Evolutionary conservation across 2,888 invertebrate genomes (phyloP).

Genomic region (Torymus texanus): DNA sequence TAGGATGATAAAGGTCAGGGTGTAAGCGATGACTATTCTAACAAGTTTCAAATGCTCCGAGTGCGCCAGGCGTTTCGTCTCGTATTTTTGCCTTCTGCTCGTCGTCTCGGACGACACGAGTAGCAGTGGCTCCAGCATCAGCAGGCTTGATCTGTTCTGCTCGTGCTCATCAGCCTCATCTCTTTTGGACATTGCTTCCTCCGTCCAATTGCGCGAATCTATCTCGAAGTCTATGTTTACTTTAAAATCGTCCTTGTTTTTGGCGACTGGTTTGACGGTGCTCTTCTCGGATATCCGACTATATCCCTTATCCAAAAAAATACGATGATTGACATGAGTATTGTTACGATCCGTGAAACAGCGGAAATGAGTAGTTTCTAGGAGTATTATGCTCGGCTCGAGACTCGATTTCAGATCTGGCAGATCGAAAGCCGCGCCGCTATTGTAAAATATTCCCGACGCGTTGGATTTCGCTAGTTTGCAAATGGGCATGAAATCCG

Average conservation of each 20-base stretch:
- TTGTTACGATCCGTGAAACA: slow-evolving; percentile 48
- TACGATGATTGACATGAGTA: slow-evolving; percentile 64
- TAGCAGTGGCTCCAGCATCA: slow-evolving; percentile 76
- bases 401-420: slow-evolving; percentile 62
- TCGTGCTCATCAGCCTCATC: slow-evolving; percentile 58
- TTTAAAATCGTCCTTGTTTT: slow-evolving; percentile 1
- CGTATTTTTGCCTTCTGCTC: slow-evolving; percentile 53
- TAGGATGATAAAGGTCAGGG: slow-evolving; percentile 77
- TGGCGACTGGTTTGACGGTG: not conserved
- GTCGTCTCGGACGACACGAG: slow-evolving; percentile 75
- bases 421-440: slow-evolving; percentile 55
- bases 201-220: slow-evolving; percentile 39
- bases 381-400: slow-evolving; percentile 61
- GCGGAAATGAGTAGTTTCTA: slow-evolving; percentile 27
- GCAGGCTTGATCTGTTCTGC: slow-evolving; percentile 70
- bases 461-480: slow-evolving; percentile 63
- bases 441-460: slow-evolving; percentile 65
- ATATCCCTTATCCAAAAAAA: slow-evolving; percentile 57
- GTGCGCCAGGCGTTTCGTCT: slow-evolving; percentile 62
- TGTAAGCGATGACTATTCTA: slow-evolving; percentile 78
- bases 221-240: slow-evolving; percentile 18
- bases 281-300: slow-evolving; percentile 63
- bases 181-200: slow-evolving; percentile 19
- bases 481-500: slow-evolving; percentile 67
- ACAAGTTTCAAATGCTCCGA: slow-evolving; percentile 76